Percentiles rank a stretch among this genome's conserved stretches.
phyloP scores from a whole-genome alignment of 2,113 vertebrate species.

The Nothoprocta pentlandii region DNA sequence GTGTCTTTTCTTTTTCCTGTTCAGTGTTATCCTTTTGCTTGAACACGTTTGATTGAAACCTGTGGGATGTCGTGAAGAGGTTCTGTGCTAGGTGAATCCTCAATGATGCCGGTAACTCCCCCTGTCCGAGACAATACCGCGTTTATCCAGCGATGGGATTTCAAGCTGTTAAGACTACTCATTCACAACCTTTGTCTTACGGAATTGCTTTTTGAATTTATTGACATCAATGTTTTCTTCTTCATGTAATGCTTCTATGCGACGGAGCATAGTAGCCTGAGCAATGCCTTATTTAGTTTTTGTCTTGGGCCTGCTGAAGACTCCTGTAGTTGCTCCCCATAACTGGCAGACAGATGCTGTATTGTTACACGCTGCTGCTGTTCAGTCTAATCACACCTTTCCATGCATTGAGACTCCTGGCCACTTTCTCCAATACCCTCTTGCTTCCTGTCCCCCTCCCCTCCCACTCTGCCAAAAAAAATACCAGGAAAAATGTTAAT shows the following conservation, averaged over 20 bases:
- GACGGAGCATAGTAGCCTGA: neutral
- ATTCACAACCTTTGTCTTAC: neutral
- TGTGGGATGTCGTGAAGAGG: neutral
- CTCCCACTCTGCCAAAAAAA: no score
- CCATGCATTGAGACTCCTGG: neutral
- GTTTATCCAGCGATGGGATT: neutral
- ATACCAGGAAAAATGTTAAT: neutral
- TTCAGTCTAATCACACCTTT: neutral
- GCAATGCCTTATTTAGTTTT: neutral
- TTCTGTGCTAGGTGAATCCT: conserved; percentile 25
- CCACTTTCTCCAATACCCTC: no score
- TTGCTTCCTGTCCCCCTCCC: no score
- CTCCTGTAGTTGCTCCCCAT: neutral
- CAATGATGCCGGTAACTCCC: neutral
- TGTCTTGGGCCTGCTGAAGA: neutral
- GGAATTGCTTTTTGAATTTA: neutral
- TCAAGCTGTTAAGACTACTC: neutral
- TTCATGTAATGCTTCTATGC: neutral
- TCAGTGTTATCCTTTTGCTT: neutral
- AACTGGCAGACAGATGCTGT: neutral
- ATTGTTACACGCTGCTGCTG: neutral
- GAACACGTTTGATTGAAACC: conserved; percentile 25
- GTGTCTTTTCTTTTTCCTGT: neutral
- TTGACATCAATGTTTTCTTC: neutral
- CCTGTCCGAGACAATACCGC: neutral